Percentiles rank a stretch among this genome's conserved stretches.
These are phyloP conservation scores for Plecturocebus donacophilus DNA, from an alignment of 2,113 vertebrate genomes.

Conservation along the genomic window DNA sequence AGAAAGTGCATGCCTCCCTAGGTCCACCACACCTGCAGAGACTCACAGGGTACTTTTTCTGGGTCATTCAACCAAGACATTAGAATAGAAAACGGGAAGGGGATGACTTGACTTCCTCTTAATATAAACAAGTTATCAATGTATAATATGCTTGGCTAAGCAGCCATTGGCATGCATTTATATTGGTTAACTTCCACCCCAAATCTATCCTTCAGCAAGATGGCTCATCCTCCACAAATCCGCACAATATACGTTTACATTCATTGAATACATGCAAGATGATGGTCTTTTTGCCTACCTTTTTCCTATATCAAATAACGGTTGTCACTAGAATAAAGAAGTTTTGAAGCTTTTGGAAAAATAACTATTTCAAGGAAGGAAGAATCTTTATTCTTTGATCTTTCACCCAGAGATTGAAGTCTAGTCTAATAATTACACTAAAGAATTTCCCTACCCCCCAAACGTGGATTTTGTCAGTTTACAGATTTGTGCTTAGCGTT, in stretches of 20 bases:
- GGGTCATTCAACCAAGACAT: not conserved
- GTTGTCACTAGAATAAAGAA: not conserved
- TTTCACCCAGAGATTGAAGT: slow-evolving; percentile 38
- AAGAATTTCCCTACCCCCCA: not conserved
- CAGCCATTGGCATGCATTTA: not conserved
- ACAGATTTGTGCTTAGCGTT: not conserved
- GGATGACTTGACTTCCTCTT: slow-evolving; percentile 1
- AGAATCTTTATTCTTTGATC: slow-evolving; percentile 15
- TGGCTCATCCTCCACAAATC: not conserved
- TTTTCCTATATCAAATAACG: slow-evolving; percentile 19
- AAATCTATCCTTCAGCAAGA: not conserved
- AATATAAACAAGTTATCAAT: slow-evolving; percentile 36
- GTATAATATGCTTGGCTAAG: slow-evolving; percentile 31
- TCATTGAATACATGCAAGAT: not conserved
- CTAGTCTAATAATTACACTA: not conserved
- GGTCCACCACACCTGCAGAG: not conserved
- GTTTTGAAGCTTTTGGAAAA: not conserved
- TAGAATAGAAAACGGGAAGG: not conserved
- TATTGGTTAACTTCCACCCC: not conserved
- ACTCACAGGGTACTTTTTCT: slow-evolving; percentile 20
- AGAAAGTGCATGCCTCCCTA: not conserved
- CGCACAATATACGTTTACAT: slow-evolving; percentile 2
- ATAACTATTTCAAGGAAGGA: slow-evolving; percentile 29
- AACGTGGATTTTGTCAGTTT: not conserved
- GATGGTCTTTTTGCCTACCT: not conserved